Evolutionary conservation across 2,888 invertebrate genomes (phyloP).

Genomic region (Nysson spinosus): DNA sequence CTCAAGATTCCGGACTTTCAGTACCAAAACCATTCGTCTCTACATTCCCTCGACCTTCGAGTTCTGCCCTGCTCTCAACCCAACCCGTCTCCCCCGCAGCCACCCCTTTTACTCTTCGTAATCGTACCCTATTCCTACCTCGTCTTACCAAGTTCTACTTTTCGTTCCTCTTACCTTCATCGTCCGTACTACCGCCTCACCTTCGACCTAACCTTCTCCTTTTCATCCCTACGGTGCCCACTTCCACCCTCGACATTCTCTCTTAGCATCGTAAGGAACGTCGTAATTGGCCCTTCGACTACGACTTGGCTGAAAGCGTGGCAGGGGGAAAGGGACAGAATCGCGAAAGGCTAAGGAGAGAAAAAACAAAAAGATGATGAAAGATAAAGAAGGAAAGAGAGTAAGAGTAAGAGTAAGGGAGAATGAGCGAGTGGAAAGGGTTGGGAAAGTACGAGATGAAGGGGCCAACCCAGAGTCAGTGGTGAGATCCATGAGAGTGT

Average conservation of each 20-base stretch:
- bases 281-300: slow-evolving; percentile 66
- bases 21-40: slow-evolving; percentile 7
- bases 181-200: slow-evolving; percentile 10
- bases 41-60: neutral
- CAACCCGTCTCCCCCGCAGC: too few species aligned
- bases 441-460: slow-evolving; percentile 16
- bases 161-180: neutral
- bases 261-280: slow-evolving; percentile 36
- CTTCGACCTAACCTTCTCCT: neutral
- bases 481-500: slow-evolving; percentile 32
- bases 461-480: slow-evolving; percentile 6
- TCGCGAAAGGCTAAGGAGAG: neutral
- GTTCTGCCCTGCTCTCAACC: neutral
- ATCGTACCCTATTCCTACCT: slow-evolving; percentile 9
- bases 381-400: neutral
- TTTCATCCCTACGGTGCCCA: slow-evolving; percentile 8
- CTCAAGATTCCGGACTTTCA: slow-evolving; percentile 26
- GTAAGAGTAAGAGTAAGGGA: slow-evolving; percentile 15
- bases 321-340: neutral
- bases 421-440: slow-evolving; percentile 11
- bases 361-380: neutral
- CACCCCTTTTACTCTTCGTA: neutral
- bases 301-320: slow-evolving; percentile 24
- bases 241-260: slow-evolving; percentile 31
- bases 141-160: too few species aligned